Evolutionary conservation across 2,797 vertebrate species (phyloP).

Genomic region (Darevskia nairensis): DNA sequence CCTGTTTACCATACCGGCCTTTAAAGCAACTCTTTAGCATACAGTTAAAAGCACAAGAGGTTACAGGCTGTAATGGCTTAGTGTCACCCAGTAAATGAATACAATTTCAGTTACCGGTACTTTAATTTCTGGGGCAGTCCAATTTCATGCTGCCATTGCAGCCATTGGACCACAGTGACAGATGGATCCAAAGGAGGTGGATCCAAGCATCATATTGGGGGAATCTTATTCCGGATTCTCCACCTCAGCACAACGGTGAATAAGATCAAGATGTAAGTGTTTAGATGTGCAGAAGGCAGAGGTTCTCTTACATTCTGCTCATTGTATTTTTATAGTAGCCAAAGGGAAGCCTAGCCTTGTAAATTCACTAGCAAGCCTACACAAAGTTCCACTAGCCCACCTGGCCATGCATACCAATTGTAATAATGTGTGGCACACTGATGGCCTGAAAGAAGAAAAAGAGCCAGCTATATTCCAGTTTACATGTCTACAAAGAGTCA

Average conservation of each 20-base stretch:
- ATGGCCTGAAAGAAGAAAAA: neutral
- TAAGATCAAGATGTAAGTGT: neutral
- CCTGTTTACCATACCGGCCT: neutral
- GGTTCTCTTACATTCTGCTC: neutral
- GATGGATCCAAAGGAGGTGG: neutral
- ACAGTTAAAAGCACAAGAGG: neutral
- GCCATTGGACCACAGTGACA: too few relatives aligned
- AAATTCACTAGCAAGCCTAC: neutral
- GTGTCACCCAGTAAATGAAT: too few relatives aligned
- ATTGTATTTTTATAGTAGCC: neutral
- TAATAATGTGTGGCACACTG: neutral
- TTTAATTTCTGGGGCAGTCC: neutral
- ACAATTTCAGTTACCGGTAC: neutral
- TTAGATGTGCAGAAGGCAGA: neutral
- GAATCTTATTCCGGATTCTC: neutral
- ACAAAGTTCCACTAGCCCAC: neutral
- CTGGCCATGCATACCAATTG: neutral
- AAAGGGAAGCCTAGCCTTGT: neutral
- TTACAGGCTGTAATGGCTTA: neutral
- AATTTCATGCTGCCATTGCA: neutral
- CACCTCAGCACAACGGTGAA: neutral
- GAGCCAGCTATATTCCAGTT: neutral
- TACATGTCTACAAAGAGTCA: neutral
- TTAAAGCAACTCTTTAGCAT: neutral
- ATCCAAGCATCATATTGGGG: neutral